Evolutionary conservation across 2,113 vertebrate genomes (phyloP).

Genomic region (Apistogramma diplotaenia): DNA sequence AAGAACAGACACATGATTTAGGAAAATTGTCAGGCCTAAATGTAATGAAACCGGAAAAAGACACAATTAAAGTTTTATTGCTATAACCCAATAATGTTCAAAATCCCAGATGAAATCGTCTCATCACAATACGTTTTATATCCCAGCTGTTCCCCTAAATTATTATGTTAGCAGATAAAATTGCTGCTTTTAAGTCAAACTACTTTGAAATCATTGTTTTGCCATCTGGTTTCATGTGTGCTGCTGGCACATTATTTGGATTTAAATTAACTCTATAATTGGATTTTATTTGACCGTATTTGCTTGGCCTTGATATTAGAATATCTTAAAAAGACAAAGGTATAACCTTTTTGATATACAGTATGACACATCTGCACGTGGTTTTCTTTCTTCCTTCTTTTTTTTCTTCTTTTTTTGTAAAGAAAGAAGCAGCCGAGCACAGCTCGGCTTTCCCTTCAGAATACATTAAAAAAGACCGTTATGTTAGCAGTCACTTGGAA

Average conservation of each 20-base stretch:
- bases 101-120: background rate
- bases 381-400: fast-evolving
- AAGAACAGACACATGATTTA: background rate
- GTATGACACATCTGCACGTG: background rate
- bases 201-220: background rate
- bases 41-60: background rate
- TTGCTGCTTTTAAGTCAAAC: background rate
- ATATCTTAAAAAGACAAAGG: background rate
- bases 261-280: background rate
- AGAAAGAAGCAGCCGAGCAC: background rate
- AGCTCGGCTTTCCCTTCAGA: background rate
- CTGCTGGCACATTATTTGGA: background rate
- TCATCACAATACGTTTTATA: conserved; percentile 13
- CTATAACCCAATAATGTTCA: background rate
- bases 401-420: background rate
- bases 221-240: background rate
- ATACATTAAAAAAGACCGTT: background rate
- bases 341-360: background rate
- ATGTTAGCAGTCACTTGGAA: background rate
- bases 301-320: background rate
- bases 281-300: background rate
- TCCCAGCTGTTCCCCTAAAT: conserved; percentile 10
- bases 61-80: background rate
- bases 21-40: background rate
- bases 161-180: conserved; percentile 16